phyloP scores from a whole-genome alignment of 1,140 invertebrate species.

The Heliconius eleuchia region DNA sequence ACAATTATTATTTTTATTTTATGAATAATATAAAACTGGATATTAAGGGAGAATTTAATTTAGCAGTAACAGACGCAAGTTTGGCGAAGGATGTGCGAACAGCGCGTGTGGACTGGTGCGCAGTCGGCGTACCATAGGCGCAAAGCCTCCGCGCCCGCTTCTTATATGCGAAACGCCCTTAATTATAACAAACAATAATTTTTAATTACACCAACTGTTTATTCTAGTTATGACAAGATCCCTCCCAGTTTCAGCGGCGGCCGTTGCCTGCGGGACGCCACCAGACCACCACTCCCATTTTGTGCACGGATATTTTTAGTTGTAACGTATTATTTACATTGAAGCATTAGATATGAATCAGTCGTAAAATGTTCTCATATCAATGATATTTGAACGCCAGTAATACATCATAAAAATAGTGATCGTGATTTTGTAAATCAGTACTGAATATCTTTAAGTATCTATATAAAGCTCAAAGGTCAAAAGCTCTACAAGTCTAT shows the following conservation, averaged over 20 bases:
- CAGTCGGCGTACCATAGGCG: slow-evolving; percentile 31
- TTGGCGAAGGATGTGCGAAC: slow-evolving; percentile 18
- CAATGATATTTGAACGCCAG: slow-evolving; percentile 12
- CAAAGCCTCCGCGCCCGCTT: slow-evolving; percentile 40
- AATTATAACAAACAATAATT: slow-evolving; percentile 52
- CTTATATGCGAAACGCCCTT: slow-evolving; percentile 64
- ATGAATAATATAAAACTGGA: neutral
- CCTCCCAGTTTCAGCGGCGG: slow-evolving; percentile 57
- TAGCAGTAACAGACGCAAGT: neutral
- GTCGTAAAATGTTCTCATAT: slow-evolving; percentile 41
- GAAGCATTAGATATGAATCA: slow-evolving; percentile 43
- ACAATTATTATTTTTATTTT: neutral
- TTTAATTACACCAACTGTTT: slow-evolving; percentile 70
- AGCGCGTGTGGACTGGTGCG: slow-evolving; percentile 48
- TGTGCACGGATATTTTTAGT: slow-evolving; percentile 41
- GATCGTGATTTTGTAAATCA: neutral
- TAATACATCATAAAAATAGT: neutral
- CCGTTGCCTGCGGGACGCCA: slow-evolving; percentile 21
- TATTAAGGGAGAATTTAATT: neutral
- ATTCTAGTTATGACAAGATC: slow-evolving; percentile 74
- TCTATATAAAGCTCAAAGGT: neutral
- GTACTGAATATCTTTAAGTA: neutral
- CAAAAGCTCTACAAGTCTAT: neutral
- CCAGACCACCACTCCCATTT: slow-evolving; percentile 21
- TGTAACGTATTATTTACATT: slow-evolving; percentile 52